phyloP scores from a whole-genome alignment of 2,797 vertebrate species.

The Ctenopoma kingsleyae region DNA sequence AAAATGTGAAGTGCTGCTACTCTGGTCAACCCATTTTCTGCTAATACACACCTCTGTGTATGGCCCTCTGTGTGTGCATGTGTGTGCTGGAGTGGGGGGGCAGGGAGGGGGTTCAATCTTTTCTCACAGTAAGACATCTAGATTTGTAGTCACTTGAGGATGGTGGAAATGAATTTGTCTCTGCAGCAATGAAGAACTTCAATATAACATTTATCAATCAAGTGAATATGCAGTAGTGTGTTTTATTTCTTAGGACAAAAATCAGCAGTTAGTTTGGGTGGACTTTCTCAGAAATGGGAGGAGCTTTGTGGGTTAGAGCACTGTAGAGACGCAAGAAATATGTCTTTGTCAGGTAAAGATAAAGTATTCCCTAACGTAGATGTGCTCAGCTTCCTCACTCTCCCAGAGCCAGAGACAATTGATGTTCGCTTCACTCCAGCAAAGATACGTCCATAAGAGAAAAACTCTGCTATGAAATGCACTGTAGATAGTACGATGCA shows the following conservation, averaged over 20 bases:
- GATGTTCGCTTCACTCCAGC: conserved; percentile 47
- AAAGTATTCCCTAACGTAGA: conserved; percentile 59
- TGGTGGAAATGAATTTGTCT: conserved; percentile 30
- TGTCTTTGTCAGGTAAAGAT: conserved; percentile 64
- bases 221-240: conserved; percentile 13
- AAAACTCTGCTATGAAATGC: conserved; percentile 32
- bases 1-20: conserved; percentile 43
- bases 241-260: conserved; percentile 9
- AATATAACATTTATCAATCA: conserved; percentile 50
- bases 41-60: not conserved
- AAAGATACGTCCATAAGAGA: conserved; percentile 26
- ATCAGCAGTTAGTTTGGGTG: conserved; percentile 1
- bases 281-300: conserved; percentile 36
- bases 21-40: conserved; percentile 14
- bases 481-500: conserved; percentile 9
- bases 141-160: conserved; percentile 29
- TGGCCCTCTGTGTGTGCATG: not conserved
- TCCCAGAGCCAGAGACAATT: conserved; percentile 46
- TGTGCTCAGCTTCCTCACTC: conserved; percentile 48
- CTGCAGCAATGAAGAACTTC: conserved; percentile 42
- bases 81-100: not conserved
- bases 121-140: conserved; percentile 14
- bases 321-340: conserved; percentile 34
- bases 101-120: conserved; percentile 7
- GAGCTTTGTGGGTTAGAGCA: conserved; percentile 1